Conservation (phyloP, 2,888 invertebrate species). For the Epistrophe grossulariae region DNA sequence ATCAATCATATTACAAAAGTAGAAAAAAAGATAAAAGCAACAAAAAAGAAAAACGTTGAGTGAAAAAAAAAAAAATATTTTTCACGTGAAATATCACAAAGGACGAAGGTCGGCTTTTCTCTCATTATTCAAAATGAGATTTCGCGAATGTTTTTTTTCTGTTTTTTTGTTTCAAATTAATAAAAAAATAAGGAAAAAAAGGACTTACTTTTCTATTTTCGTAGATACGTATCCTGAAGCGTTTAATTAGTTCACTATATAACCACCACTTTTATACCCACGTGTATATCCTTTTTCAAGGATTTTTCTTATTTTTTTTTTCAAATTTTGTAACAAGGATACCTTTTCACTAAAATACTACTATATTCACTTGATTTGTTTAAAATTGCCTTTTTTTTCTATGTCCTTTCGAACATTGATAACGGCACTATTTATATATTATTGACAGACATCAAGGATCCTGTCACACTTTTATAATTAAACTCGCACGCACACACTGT, state of each 20-base stretch:
- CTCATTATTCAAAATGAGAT: not conserved
- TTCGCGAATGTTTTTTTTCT: not conserved
- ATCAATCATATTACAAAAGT: slow-evolving; percentile 62
- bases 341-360: slow-evolving; percentile 33
- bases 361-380: slow-evolving; percentile 18
- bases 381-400: slow-evolving; percentile 23
- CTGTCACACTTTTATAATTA: slow-evolving; percentile 19
- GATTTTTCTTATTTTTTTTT: not conserved
- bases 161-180: slow-evolving; percentile 11
- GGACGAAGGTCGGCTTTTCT: slow-evolving; percentile 14
- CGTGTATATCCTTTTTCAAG: slow-evolving; percentile 51
- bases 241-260: slow-evolving; percentile 57
- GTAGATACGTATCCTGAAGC: slow-evolving; percentile 74
- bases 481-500: slow-evolving; percentile 25
- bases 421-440: slow-evolving; percentile 25
- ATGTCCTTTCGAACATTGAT: slow-evolving; percentile 67
- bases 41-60: not conserved
- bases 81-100: slow-evolving; percentile 3
- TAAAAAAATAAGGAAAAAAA: slow-evolving; percentile 8
- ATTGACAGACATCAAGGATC: slow-evolving; percentile 63
- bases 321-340: not conserved
- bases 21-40: slow-evolving; percentile 31
- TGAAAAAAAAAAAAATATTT: slow-evolving; percentile 5
- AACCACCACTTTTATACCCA: slow-evolving; percentile 27
- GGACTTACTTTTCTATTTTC: slow-evolving; percentile 73